Conservation (phyloP, 37 sponge, comb jelly and placozoan genomes). For the Ianthella basta region DNA sequence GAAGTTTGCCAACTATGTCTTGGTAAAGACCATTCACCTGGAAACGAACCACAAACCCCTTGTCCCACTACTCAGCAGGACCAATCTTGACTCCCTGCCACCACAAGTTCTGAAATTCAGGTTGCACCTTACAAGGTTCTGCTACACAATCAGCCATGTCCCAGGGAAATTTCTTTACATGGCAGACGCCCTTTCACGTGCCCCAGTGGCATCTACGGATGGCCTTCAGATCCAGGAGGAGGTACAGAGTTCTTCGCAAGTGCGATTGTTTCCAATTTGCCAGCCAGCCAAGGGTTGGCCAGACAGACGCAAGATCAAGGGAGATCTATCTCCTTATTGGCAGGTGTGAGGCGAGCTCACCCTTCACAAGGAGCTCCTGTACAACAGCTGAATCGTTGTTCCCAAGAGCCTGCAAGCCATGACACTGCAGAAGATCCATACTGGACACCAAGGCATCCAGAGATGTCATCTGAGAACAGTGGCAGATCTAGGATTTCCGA, state of each 20-base stretch:
- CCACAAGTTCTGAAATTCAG: constrained; percentile 40
- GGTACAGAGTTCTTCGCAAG: constrained; percentile 17
- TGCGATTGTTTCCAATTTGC: constrained; percentile 1
- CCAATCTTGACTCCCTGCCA: constrained; percentile 41
- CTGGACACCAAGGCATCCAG: constrained; percentile 25
- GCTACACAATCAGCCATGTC: constrained; percentile 38
- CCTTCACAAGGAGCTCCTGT: constrained; percentile 20
- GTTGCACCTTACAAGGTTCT: constrained; percentile 37
- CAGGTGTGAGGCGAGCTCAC: constrained; percentile 29
- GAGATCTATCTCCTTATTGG: constrained; percentile 28
- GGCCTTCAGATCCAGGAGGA: not conserved
- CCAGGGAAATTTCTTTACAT: constrained; percentile 53
- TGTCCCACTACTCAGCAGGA: constrained; percentile 41
- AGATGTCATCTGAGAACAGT: not conserved
- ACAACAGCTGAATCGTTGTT: constrained; percentile 20
- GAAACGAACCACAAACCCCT: constrained; percentile 65
- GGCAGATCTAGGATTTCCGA: no score
- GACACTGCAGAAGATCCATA: constrained; percentile 27
- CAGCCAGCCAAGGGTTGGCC: constrained; percentile 33
- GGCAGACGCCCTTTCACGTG: constrained; percentile 43
- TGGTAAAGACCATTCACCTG: constrained; percentile 40
- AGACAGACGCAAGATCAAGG: not conserved
- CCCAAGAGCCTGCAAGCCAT: constrained; percentile 19
- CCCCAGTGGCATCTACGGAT: constrained; percentile 10
- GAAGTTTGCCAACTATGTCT: constrained; percentile 29